These are phyloP conservation scores for Parambassis ranga DNA, from an alignment of 2,797 vertebrate species.

Conservation along the genomic window DNA sequence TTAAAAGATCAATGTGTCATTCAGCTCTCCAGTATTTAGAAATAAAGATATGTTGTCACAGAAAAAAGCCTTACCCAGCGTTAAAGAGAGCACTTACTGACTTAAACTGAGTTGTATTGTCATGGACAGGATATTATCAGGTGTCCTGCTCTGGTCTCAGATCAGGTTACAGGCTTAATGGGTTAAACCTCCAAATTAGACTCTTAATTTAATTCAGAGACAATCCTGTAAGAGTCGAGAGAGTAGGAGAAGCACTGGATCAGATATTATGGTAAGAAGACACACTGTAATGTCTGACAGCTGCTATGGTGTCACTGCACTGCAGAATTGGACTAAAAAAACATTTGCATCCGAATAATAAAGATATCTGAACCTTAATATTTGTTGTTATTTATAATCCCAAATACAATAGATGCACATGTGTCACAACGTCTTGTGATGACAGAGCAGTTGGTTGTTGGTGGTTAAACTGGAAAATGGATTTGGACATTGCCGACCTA, in stretches of 20 bases:
- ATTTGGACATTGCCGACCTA: too few relatives aligned
- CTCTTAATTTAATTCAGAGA: slow-evolving; percentile 33
- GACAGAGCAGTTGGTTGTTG: not conserved
- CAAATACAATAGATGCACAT: too few relatives aligned
- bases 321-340: not conserved
- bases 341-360: not conserved
- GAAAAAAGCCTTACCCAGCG: not conserved
- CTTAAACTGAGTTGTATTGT: not conserved
- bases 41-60: not conserved
- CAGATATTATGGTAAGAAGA: not conserved
- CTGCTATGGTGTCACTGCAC: not conserved
- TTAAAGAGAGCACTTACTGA: not conserved
- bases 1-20: not conserved
- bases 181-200: slow-evolving; percentile 26
- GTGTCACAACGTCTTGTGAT: too few relatives aligned
- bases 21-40: not conserved
- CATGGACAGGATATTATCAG: slow-evolving; percentile 12
- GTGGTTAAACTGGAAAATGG: not conserved
- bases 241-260: not conserved
- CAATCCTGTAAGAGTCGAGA: slow-evolving; percentile 3
- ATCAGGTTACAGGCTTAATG: slow-evolving; percentile 45
- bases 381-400: not conserved
- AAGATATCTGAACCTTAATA: not conserved
- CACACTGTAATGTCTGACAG: not conserved
- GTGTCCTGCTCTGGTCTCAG: slow-evolving; percentile 14